Conservation (phyloP, 2,797 vertebrate species). For the Prunella strophiata region DNA sequence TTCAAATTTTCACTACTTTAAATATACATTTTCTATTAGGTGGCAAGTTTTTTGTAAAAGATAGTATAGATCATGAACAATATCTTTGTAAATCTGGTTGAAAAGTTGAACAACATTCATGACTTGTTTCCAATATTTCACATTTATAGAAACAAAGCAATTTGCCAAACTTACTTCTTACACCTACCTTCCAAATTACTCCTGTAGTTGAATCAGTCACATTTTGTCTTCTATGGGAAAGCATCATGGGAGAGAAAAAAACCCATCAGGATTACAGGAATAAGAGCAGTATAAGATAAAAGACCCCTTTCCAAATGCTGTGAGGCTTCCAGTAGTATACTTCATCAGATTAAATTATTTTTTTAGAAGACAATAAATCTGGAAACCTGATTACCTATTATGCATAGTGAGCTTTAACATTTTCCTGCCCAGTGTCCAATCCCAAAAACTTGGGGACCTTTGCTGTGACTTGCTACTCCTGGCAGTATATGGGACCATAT, state of each 20-base stretch:
- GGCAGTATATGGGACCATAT: not conserved
- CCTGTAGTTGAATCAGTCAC: not conserved
- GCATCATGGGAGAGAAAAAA: not conserved
- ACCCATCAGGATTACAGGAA: not conserved
- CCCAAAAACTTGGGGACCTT: not conserved
- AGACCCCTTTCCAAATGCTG: not conserved
- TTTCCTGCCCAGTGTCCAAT: not conserved
- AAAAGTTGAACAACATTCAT: not conserved
- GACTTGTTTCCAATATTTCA: not conserved
- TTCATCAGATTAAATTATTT: not conserved
- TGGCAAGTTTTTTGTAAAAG: not conserved
- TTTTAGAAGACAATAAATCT: not conserved
- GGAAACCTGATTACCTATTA: not conserved
- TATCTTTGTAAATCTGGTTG: not conserved
- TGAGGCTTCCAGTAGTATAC: not conserved
- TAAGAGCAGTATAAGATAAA: not conserved
- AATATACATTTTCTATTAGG: not conserved
- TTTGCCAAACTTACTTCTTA: not conserved
- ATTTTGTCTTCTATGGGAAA: not conserved
- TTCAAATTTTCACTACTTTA: not conserved
- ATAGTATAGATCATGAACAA: not conserved
- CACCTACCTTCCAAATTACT: not conserved
- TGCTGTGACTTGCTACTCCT: not conserved
- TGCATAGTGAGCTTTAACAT: not conserved
- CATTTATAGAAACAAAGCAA: not conserved